Base-by-base conservation (phyloP, 1,140 invertebrate species). In the Drosophila quadrilineata region DNA sequence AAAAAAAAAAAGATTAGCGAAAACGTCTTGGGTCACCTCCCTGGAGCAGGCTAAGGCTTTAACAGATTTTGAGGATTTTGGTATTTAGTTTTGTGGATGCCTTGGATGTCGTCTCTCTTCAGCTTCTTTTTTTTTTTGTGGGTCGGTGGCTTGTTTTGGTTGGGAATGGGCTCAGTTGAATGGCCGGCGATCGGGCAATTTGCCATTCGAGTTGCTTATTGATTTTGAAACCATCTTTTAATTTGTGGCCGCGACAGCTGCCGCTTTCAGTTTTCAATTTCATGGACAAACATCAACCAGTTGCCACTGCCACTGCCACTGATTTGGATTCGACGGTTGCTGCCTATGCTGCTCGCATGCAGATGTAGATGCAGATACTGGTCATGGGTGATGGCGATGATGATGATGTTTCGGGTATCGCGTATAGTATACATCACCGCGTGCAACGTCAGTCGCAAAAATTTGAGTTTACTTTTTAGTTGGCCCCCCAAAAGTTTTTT, bases 201-300 rank as follows among this genome's bases (percentile, higher is more conserved):
- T 49, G 62, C 19, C 50, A 57, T 40, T 36, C 38, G 46, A 50
- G 24, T 40, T 53, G 36, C 62, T 53, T 66, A 58, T 70, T 65
- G 62, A 70, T 70, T 70, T 38, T 53, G 41, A 36, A 71, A 57
- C 28, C 45, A 57, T 65, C 66, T 65, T 79, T 66, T 79, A 79
- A 79, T 79, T 79, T 79, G 75, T 58, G 70, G 59, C 31, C 21
- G 49, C 36, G n/a, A 28, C 58, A 62, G 75, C 45, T 69, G 71
- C 36, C 60, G n/a, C n/a, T n/a, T n/a, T n/a, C n/a, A n/a, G 73
- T 76, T 77, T 77, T 70, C 75, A 79, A 76, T 77, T 77, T 69
- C 74, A 77, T 62, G 74, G 68, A 54, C 64, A 73, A 73, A 73
- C 64, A 77, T 26, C 62, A 41, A 29, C 6, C n/a, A n/a, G n/a